Conservation (phyloP, 1,140 invertebrate genomes). For the Papilio polytes region DNA sequence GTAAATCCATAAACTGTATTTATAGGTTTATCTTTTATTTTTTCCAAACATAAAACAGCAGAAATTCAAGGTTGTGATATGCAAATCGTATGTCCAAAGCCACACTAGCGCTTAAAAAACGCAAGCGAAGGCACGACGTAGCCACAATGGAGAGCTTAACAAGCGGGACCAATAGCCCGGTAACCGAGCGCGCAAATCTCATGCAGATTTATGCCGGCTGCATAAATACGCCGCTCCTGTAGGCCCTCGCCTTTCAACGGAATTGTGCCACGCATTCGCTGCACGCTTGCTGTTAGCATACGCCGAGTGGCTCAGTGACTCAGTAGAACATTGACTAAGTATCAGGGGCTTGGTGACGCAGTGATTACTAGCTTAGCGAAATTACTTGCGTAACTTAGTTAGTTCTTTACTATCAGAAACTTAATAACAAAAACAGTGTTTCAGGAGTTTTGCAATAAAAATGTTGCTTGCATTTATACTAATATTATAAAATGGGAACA, state of each 20-base stretch:
- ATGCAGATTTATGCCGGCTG: slow-evolving; percentile 39
- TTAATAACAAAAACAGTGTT: not conserved
- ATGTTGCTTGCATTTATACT: no score
- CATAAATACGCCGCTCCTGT: slow-evolving; percentile 35
- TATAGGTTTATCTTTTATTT: not conserved
- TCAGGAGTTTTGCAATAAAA: not conserved
- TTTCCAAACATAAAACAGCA: not conserved
- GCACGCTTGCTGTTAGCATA: slow-evolving; percentile 3
- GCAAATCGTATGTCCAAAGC: not conserved
- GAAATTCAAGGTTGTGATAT: not conserved
- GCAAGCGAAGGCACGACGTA: not conserved
- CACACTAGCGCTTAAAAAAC: not conserved
- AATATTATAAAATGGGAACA: no score
- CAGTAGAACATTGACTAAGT: not conserved
- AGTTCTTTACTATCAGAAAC: no score
- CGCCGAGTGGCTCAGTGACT: not conserved
- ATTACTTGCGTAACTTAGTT: not conserved
- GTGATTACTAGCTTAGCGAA: not conserved
- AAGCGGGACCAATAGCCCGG: slow-evolving; percentile 33
- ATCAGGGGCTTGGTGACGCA: not conserved
- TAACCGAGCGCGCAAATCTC: slow-evolving; percentile 30
- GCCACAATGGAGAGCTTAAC: slow-evolving; percentile 22
- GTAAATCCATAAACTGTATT: no score
- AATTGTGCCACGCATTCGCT: slow-evolving; percentile 21
- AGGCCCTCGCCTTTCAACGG: slow-evolving; percentile 10